phyloP scores from a whole-genome alignment of 30 jellyfish, hydroid and myxozoan genomes.

The Chrysaora quinquecirrha region DNA sequence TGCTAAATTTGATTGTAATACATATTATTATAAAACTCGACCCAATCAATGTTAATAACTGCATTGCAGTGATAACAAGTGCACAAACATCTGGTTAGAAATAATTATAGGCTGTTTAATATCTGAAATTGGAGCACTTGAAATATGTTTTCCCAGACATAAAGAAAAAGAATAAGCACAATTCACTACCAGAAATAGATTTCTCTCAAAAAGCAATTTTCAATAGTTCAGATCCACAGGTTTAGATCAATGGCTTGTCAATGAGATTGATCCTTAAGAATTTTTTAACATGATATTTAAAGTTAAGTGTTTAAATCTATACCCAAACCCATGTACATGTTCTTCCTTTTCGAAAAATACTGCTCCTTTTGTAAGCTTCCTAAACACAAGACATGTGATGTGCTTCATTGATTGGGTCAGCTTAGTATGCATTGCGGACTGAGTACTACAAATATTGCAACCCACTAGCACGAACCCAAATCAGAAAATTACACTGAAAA shows the following conservation, averaged over 20 bases:
- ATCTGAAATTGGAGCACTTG: not conserved
- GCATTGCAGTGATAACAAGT: constrained; percentile 2
- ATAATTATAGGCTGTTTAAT: not conserved
- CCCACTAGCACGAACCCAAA: constrained; percentile 3
- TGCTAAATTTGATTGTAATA: not conserved
- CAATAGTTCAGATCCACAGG: constrained; percentile 4
- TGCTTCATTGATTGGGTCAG: constrained; percentile 4
- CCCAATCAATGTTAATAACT: not conserved
- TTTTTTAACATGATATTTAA: not conserved
- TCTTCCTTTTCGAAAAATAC: not conserved
- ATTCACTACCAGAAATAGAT: not conserved
- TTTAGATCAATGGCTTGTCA: not conserved
- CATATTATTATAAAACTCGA: not conserved
- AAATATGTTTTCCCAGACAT: not conserved
- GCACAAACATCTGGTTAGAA: constrained; percentile 2
- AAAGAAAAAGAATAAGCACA: not conserved
- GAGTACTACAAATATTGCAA: not conserved
- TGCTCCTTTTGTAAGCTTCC: constrained; percentile 4
- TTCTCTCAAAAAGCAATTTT: not conserved
- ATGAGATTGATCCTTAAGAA: not conserved
- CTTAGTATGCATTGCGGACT: not conserved
- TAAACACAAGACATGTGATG: constrained; percentile 1
- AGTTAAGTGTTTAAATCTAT: not conserved
- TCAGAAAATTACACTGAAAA: not conserved
- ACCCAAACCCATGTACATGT: not conserved